These are phyloP conservation scores for Oreochromis aureus DNA, from an alignment of 2,113 vertebrate species.

Conservation along the genomic window DNA sequence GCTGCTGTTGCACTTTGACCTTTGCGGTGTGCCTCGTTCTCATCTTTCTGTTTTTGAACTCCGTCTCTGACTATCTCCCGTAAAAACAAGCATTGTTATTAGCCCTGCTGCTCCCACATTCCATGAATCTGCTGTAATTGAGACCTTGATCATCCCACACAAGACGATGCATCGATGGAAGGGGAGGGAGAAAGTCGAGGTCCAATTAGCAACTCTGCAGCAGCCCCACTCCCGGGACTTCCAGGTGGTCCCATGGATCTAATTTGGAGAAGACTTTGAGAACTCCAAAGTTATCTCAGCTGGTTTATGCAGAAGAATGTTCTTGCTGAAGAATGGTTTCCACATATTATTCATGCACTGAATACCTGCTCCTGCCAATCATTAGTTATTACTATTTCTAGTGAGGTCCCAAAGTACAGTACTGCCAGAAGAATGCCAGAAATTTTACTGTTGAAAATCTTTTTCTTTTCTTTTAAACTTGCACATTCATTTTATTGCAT, in stretches of 20 bases:
- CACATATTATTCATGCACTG: conserved; percentile 17
- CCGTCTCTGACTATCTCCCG: neutral
- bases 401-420: neutral
- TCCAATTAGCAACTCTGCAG: conserved; percentile 49
- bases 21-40: neutral
- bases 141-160: conserved; percentile 55
- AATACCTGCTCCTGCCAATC: conserved; percentile 35
- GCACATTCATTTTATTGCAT: neutral
- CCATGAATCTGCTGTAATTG: conserved; percentile 3
- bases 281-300: conserved; percentile 3
- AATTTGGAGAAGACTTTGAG: conserved; percentile 25
- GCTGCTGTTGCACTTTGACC: neutral
- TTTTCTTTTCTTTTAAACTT: neutral
- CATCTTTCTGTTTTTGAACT: neutral
- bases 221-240: neutral
- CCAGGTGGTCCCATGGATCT: conserved; percentile 31
- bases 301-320: neutral
- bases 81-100: conserved; percentile 6
- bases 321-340: neutral
- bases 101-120: neutral
- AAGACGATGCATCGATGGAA: neutral
- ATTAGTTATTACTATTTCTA: conserved; percentile 3
- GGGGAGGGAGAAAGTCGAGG: conserved; percentile 1
- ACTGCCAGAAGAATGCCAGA: neutral
- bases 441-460: neutral